phyloP scores from a whole-genome alignment of 2,113 vertebrate genomes.

The Orthochromis malagaraziensis region DNA sequence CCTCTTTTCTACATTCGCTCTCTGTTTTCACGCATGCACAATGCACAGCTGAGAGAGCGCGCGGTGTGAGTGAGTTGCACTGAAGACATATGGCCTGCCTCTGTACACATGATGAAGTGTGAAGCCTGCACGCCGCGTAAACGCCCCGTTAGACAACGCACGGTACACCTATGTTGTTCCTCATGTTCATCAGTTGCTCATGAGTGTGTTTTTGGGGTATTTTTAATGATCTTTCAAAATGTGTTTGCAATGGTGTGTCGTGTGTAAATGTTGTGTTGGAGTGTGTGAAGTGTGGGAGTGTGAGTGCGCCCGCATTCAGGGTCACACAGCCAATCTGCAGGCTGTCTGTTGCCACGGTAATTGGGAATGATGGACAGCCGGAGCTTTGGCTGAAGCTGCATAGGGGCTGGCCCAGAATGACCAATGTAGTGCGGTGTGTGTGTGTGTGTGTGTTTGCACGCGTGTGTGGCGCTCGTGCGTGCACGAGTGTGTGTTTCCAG shows the following conservation, averaged over 20 bases:
- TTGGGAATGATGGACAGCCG: conserved; percentile 70
- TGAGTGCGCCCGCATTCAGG: conserved; percentile 42
- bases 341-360: conserved; percentile 72
- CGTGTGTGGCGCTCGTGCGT: background rate
- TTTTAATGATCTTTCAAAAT: conserved; percentile 16
- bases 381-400: conserved; percentile 61
- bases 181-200: conserved; percentile 10
- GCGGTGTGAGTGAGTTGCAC: conserved; percentile 9
- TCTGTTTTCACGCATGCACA: conserved; percentile 11
- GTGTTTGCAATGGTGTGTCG: background rate
- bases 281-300: conserved; percentile 17
- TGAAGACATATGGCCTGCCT: conserved; percentile 40
- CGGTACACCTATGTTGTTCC: background rate
- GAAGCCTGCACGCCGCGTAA: background rate
- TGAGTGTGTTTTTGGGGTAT: background rate
- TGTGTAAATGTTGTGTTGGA: background rate
- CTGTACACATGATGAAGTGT: conserved; percentile 35
- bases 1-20: background rate
- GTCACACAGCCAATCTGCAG: conserved; percentile 67
- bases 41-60: background rate
- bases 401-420: conserved; percentile 54
- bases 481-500: background rate
- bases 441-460: background rate
- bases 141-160: background rate
- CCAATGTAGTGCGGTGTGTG: conserved; percentile 37